Evolutionary conservation across 2,797 vertebrate species (phyloP).

Genomic region (Apodemus agrarius): DNA sequence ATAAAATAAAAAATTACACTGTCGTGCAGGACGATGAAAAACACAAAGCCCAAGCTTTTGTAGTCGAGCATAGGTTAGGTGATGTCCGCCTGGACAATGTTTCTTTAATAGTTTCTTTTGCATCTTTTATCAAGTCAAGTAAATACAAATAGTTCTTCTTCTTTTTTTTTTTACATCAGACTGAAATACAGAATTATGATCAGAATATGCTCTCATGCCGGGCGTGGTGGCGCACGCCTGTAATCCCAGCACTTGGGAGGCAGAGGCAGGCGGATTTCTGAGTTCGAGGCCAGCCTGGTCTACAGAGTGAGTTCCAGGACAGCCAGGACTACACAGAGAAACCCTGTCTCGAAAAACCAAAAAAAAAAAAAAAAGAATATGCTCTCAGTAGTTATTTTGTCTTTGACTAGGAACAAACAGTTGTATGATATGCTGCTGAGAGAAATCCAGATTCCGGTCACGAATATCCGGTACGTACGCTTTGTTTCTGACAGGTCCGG

Average conservation of each 20-base stretch:
- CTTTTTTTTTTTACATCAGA: no score
- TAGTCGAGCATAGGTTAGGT: neutral
- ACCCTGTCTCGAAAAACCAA: no score
- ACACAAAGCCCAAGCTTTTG: neutral
- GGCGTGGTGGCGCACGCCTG: no score
- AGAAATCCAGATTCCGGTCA: conserved; percentile 92
- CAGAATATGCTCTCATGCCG: neutral
- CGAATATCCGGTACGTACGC: conserved; percentile 91
- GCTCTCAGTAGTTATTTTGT: conserved; percentile 61
- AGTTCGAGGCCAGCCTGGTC: no score
- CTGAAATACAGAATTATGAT: conserved; percentile 12
- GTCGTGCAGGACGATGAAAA: neutral
- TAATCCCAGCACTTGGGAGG: no score
- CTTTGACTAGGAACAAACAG: conserved; percentile 93
- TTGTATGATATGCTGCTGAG: conserved; percentile 93
- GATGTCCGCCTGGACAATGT: neutral
- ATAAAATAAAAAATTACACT: conserved; percentile 9
- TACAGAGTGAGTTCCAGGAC: no score
- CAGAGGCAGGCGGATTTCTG: no score
- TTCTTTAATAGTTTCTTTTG: conserved; percentile 43
- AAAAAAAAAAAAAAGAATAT: no score
- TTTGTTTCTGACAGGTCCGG: conserved; percentile 5
- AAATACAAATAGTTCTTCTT: conserved; percentile 15
- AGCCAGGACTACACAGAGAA: no score
- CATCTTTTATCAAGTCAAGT: conserved; percentile 44